Evolutionary conservation across 2,888 invertebrate species (phyloP).

Genomic region (Masnerella sp.): DNA sequence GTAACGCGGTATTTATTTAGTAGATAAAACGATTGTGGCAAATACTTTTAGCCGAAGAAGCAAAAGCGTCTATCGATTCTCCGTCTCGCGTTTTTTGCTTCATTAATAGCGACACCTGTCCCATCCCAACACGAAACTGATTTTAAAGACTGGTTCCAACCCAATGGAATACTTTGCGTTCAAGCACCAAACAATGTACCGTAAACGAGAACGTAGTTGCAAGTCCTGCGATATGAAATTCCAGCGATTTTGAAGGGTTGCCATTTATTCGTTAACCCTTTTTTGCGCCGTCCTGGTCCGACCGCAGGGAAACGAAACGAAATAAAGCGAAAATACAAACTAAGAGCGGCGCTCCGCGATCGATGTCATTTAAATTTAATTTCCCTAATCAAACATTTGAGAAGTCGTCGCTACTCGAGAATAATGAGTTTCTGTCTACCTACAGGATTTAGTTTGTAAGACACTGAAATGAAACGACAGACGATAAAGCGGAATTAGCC

Average conservation of each 20-base stretch:
- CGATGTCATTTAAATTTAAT: constrained; percentile 61
- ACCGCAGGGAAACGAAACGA: constrained; percentile 17
- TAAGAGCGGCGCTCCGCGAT: constrained; percentile 39
- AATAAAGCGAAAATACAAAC: constrained; percentile 30
- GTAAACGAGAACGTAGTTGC: constrained; percentile 21
- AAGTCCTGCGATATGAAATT: no score
- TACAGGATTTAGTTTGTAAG: constrained; percentile 61
- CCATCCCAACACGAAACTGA: constrained; percentile 32
- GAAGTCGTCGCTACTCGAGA: constrained; percentile 54
- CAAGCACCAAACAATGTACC: constrained; percentile 40
- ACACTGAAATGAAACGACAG: constrained; percentile 57
- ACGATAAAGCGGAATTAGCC: constrained; percentile 59
- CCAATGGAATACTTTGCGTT: constrained; percentile 24
- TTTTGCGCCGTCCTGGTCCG: background rate
- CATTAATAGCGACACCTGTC: constrained; percentile 14
- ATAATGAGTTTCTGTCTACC: constrained; percentile 59
- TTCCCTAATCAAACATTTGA: constrained; percentile 61
- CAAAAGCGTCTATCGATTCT: constrained; percentile 31
- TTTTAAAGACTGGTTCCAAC: constrained; percentile 43
- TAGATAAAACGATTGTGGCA: no score
- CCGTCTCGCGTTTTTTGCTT: constrained; percentile 25
- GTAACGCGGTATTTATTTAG: no score
- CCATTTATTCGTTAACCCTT: constrained; percentile 16
- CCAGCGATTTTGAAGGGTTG: no score
- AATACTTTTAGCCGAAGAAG: no score